Base-by-base conservation (phyloP, 2,113 vertebrate species). In the Nycticryphes semicollaris region DNA sequence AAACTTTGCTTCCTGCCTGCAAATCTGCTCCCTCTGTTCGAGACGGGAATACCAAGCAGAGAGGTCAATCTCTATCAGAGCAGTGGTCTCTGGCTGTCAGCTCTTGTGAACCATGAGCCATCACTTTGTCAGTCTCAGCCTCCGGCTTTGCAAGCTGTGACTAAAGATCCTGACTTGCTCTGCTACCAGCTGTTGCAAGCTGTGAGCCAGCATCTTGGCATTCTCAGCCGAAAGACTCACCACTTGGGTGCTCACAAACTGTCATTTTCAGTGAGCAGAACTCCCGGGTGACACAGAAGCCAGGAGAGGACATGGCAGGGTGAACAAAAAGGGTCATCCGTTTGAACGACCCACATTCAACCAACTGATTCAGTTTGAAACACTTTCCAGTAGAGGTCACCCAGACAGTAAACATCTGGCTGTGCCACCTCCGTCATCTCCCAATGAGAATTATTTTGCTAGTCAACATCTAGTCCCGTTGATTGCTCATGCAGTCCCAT, bases 121-220 rank as follows among this genome's bases (percentile, higher is more conserved):
- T 16, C 82, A 39, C 81, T 45, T 73, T 66, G 94, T 35, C 80
- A 79, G 75, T 9, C 69, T 80, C 85, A 62, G 91, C 83, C 81
- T 24, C 79, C 0, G 43, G 92, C 57, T 78, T 21, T 56, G 75
- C 89, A 39, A 43, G 87, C 83, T 20, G 11, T 76, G 89, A 76
- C 78, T 85, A 51, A 69, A 87, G 82, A 47, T 33, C 75, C 76
- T 8, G 85, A 57, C 67, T 48, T 39, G 72, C 87, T 60, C n/a
- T 75, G 86, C 74, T 57, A 43, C 85, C 85, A 48, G 67, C 94
- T 94, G 91, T 73, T 66, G 95, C 88, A 84, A 91, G 95, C 64
- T 6, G 67, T 95, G 94, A 96, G 85, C 23, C 94, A 95, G 88
- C 93, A 77, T 81, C 67, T 70, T 84, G 96, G 97, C 89, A 95